Conservation (phyloP, 2,113 vertebrate genomes). For the Elanoides forficatus region DNA sequence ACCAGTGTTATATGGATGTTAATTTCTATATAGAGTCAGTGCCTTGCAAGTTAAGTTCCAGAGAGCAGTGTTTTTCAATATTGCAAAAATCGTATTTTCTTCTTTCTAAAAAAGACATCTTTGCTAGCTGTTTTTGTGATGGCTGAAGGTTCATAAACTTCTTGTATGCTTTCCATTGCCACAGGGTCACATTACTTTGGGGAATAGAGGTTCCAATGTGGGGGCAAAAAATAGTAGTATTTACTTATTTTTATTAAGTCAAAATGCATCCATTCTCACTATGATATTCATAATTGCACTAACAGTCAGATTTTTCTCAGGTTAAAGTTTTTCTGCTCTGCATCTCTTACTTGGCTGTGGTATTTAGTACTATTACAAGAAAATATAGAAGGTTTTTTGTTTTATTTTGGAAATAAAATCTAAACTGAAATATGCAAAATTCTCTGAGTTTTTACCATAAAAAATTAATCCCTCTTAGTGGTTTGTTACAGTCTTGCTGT, state of each 20-base stretch:
- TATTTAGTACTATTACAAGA: not conserved
- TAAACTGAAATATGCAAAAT: not conserved
- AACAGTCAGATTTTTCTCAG: not conserved
- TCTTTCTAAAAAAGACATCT: not conserved
- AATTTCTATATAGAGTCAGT: not conserved
- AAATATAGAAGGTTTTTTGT: not conserved
- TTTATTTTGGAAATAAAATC: not conserved
- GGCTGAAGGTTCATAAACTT: not conserved
- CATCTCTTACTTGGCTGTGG: not conserved
- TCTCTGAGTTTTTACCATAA: not conserved
- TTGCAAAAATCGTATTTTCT: not conserved
- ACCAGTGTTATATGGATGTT: not conserved
- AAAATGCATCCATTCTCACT: not conserved
- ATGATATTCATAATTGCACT: not conserved
- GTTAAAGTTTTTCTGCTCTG: not conserved
- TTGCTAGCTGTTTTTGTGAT: not conserved
- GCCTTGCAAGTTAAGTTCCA: not conserved
- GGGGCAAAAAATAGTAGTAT: not conserved
- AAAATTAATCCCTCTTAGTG: not conserved
- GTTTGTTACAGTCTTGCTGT: not conserved
- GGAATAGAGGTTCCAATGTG: not conserved
- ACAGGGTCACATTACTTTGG: not conserved
- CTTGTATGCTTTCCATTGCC: not conserved
- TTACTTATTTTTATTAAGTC: not conserved
- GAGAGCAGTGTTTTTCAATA: not conserved